Evolutionary conservation across 2,113 vertebrate genomes (phyloP).

Genomic region (Nansenia antarctica): DNA sequence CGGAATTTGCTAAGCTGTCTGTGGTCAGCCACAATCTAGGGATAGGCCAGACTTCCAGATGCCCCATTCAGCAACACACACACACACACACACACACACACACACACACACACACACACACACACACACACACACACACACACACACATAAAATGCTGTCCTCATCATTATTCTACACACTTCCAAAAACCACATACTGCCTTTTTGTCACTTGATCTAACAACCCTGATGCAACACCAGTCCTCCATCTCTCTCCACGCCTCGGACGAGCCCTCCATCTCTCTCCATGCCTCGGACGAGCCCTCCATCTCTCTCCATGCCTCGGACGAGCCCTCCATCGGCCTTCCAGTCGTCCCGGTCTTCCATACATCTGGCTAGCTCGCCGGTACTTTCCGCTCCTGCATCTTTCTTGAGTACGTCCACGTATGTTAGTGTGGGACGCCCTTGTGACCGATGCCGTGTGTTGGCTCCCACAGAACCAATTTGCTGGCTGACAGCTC

Average conservation of each 20-base stretch:
- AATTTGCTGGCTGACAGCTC: no score
- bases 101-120: background rate
- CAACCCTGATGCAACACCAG: slow-evolving; percentile 9
- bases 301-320: no score
- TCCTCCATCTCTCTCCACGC: background rate
- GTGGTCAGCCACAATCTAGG: slow-evolving; percentile 34
- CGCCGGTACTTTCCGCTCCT: no score
- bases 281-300: no score
- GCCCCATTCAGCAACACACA: background rate
- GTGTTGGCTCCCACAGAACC: no score
- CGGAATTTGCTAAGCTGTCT: slow-evolving; percentile 38
- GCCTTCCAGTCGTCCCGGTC: no score
- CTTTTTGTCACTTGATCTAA: slow-evolving; percentile 21
- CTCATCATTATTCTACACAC: slow-evolving; percentile 32
- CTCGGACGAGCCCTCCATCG: no score
- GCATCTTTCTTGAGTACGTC: no score
- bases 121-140: background rate
- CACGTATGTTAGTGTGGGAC: no score
- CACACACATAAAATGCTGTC: slow-evolving; percentile 4
- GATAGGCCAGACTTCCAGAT: slow-evolving; percentile 30
- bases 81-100: slow-evolving; percentile 15
- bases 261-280: no score
- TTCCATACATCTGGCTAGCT: no score
- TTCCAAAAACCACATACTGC: background rate
- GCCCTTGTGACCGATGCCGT: no score